phyloP scores from a whole-genome alignment of 1,140 invertebrate genomes.

The Hycleus cichorii region DNA sequence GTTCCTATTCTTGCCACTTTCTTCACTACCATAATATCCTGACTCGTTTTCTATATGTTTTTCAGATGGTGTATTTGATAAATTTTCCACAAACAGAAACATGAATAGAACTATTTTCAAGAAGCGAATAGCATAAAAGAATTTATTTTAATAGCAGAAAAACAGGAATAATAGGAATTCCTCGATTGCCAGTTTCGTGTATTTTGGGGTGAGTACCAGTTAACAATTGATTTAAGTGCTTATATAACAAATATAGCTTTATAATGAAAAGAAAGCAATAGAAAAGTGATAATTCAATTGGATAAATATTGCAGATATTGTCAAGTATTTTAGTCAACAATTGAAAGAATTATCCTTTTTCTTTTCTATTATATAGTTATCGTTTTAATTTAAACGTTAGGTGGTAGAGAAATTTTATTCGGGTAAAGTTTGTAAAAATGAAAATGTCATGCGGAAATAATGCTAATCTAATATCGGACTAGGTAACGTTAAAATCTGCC shows the following conservation, averaged over 20 bases:
- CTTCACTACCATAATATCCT: too few relatives aligned
- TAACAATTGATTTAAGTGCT: too few relatives aligned
- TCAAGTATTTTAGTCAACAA: background rate
- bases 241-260: conserved; percentile 1
- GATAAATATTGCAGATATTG: background rate
- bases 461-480: conserved; percentile 34
- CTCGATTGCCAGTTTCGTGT: background rate
- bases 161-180: background rate
- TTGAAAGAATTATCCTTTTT: too few relatives aligned
- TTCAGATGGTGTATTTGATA: background rate
- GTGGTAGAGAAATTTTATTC: background rate
- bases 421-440: background rate
- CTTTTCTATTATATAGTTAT: too few relatives aligned
- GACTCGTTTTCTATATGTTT: background rate
- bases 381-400: background rate
- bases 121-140: background rate
- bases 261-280: conserved; percentile 10
- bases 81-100: background rate
- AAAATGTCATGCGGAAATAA: conserved; percentile 36
- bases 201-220: background rate
- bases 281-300: background rate
- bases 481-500: conserved; percentile 28
- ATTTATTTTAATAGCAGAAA: background rate
- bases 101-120: background rate
- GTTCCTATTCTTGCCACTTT: too few relatives aligned